These are phyloP conservation scores for Monochamus alternatus DNA, from an alignment of 2,888 invertebrate genomes.

Conservation along the genomic window DNA sequence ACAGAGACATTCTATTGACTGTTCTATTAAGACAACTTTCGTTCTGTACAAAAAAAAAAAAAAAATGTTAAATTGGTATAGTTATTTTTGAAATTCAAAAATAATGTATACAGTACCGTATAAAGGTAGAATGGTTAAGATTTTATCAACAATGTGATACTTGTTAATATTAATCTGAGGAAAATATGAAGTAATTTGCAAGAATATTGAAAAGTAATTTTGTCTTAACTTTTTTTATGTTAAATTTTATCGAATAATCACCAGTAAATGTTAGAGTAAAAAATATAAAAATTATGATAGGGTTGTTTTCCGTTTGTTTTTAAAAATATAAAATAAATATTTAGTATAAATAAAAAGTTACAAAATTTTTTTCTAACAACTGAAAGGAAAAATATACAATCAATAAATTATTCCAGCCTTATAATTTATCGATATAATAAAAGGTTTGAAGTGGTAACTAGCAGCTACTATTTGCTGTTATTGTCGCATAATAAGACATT, in stretches of 20 bases:
- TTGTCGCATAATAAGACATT: too few relatives aligned
- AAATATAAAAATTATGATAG: too few relatives aligned
- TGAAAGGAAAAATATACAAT: too few relatives aligned
- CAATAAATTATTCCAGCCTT: too few relatives aligned
- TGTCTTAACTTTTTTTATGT: slow-evolving; percentile 9
- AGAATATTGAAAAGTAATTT: not conserved
- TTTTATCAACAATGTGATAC: slow-evolving; percentile 30
- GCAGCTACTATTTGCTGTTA: too few relatives aligned
- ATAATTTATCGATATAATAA: too few relatives aligned
- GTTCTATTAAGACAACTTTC: slow-evolving; percentile 42
- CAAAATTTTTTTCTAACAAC: too few relatives aligned
- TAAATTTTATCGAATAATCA: not conserved
- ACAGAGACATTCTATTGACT: slow-evolving; percentile 71
- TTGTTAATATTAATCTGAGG: slow-evolving; percentile 31
- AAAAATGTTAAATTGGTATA: slow-evolving; percentile 1
- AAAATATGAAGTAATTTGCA: not conserved
- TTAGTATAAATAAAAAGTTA: not conserved
- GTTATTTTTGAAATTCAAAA: slow-evolving; percentile 26
- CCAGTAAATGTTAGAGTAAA: not conserved
- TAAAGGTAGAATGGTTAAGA: not conserved
- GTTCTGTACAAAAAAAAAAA: slow-evolving; percentile 43
- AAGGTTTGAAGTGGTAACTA: too few relatives aligned
- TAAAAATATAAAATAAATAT: not conserved
- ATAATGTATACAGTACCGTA: slow-evolving; percentile 11
- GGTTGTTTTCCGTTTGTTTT: too few relatives aligned